Base-by-base conservation (phyloP, 1,140 invertebrate species). In the Armadillidium nasatum region DNA sequence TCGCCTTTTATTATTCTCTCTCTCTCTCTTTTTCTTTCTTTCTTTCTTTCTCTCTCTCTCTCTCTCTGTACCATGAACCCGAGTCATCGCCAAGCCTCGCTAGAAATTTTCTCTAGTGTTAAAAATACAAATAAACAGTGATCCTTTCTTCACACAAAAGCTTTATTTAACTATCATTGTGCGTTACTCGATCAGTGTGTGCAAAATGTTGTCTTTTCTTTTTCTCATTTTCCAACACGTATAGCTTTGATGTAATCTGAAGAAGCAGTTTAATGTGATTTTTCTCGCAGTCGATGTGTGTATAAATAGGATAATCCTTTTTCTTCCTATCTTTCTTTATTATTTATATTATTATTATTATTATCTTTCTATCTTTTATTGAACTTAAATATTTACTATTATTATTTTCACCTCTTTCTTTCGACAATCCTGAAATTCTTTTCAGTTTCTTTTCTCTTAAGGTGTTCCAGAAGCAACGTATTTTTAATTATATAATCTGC, bases 281-380 rank as follows among this genome's bases (percentile, higher is more conserved):
- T 33, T 33, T 6, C 33, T 33, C n/a, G 33, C 33, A 33, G 33
- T 33, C 33, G 33, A 6, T 33, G 33, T 33, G 33, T 33, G 2
- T 33, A 33, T 33, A 33, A 33, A 33, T 33, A 33, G 33, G 33
- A 33, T 33, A 33, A 33, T 33, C 19, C 50, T 60, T 60, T 50
- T 15, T 10, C 15, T 15, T 50, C 46, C 19, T 60, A 1, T 60
- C 50, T 60, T 50, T 3, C 46, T 21, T 10, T 43, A 21, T 72
- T 43, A 33, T 70, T 76, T 46, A 74, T 74, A 74, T 15, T 19
- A 13, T 19, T 19, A 60, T 60, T 60, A 60, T 60, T 15, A 60
- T 13, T 19, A 60, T 60, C 7, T 3, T 60, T 60, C 33, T 3
- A 33, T 1, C 33, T 33, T 33, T 1, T 33, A 33, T 33, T 33